Percentiles rank a stretch among this genome's conserved stretches.
These are phyloP conservation scores for Chiloscyllium punctatum DNA, from an alignment of 2,797 vertebrate species.

Conservation along the genomic window DNA sequence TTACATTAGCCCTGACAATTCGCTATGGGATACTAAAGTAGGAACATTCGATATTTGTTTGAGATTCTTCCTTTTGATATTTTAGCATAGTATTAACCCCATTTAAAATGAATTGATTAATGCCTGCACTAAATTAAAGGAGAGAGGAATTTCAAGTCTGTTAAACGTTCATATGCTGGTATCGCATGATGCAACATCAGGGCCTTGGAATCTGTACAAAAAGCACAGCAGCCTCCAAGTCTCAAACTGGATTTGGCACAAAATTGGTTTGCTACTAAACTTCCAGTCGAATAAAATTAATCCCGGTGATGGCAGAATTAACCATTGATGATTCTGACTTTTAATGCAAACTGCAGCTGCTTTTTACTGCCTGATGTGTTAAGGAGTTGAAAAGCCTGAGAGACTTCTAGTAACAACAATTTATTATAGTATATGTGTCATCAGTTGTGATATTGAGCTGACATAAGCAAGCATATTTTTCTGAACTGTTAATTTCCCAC, in stretches of 20 bases:
- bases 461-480: neutral
- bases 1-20: neutral
- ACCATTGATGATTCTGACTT: neutral
- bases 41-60: neutral
- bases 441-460: neutral
- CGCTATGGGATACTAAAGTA: neutral
- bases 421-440: neutral
- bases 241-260: neutral
- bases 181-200: neutral
- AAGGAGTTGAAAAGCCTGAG: neutral
- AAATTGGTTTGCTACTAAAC: neutral
- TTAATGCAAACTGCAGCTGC: neutral
- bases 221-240: neutral
- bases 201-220: neutral
- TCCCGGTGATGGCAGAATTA: neutral
- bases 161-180: neutral
- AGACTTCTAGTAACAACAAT: neutral
- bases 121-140: neutral
- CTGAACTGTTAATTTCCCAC: neutral
- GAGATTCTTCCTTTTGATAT: neutral
- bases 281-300: neutral
- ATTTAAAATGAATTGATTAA: slow-evolving; percentile 10
- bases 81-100: too few relatives aligned
- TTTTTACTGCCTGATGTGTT: neutral
- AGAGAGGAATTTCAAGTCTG: neutral